Percentiles rank a stretch among this genome's conserved stretches.
Conservation (phyloP, 1,140 invertebrate genomes). For the Pseudoatta argentina region DNA sequence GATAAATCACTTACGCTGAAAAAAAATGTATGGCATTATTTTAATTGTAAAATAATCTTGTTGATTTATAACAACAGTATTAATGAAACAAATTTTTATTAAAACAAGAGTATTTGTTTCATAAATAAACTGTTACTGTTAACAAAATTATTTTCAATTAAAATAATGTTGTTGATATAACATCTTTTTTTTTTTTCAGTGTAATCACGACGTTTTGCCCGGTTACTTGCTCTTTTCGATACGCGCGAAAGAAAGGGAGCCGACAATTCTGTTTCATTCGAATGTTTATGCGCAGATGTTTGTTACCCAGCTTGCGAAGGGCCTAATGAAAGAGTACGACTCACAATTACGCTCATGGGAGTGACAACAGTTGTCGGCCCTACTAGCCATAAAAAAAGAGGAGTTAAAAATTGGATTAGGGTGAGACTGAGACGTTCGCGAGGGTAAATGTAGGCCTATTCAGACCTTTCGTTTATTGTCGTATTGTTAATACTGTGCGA, state of each 20-base stretch:
- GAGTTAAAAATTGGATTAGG: slow-evolving; percentile 14
- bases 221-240: not conserved
- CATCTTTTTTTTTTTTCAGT: too few relatives aligned
- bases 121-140: too few relatives aligned
- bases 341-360: slow-evolving; percentile 32
- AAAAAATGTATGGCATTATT: too few relatives aligned
- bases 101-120: too few relatives aligned
- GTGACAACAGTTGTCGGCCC: slow-evolving; percentile 11
- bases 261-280: not conserved
- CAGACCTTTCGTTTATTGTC: not conserved
- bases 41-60: too few relatives aligned
- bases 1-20: not conserved
- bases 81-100: too few relatives aligned
- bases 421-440: not conserved
- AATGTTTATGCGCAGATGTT: slow-evolving; percentile 47
- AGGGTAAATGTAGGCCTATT: slow-evolving; percentile 1
- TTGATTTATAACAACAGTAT: too few relatives aligned
- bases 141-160: too few relatives aligned
- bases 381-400: not conserved
- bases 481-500: slow-evolving; percentile 13
- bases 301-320: slow-evolving; percentile 1
- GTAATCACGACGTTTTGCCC: not conserved
- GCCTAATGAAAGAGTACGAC: slow-evolving; percentile 22
- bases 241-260: not conserved
- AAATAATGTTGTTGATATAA: too few relatives aligned